Conservation (phyloP, 2,113 vertebrate species). For the Chrysochloris asiatica region DNA sequence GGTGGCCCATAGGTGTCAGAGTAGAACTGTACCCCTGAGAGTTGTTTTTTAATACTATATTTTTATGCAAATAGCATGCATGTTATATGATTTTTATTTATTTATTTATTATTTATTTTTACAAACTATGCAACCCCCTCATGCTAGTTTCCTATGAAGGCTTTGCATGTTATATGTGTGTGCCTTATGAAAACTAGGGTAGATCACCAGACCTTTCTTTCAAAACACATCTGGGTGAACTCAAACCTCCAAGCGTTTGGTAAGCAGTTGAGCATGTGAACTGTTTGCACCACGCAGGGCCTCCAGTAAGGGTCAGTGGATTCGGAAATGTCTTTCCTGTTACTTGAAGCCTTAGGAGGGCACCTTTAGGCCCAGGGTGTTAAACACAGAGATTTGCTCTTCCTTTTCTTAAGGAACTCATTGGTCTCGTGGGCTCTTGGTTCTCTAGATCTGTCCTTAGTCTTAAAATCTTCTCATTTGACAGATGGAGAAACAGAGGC, state of each 20-base stretch:
- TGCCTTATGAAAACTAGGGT: not conserved
- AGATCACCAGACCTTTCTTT: not conserved
- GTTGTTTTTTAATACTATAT: not conserved
- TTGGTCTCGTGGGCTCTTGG: not conserved
- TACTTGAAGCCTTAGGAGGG: not conserved
- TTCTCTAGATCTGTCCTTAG: not conserved
- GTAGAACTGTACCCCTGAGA: not conserved
- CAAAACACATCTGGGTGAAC: not conserved
- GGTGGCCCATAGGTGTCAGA: not conserved
- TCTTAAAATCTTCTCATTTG: not conserved
- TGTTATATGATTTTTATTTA: no score
- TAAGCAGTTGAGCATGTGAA: not conserved
- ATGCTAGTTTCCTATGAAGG: no score
- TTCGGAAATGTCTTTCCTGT: not conserved
- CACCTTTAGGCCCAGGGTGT: no score
- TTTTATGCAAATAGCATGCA: not conserved
- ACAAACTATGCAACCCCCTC: no score
- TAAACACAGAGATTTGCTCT: not conserved
- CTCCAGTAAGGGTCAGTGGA: not conserved
- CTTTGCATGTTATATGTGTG: no score
- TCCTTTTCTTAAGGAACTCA: not conserved
- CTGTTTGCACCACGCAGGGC: no score
- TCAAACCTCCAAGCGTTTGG: not conserved
- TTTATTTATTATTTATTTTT: no score
- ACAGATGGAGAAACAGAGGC: not conserved